Evolutionary conservation across 2,113 vertebrate genomes (phyloP), one percentile per base, ranked within the genome.

Genomic region (Dicerorhinus sumatrensis): DNA sequence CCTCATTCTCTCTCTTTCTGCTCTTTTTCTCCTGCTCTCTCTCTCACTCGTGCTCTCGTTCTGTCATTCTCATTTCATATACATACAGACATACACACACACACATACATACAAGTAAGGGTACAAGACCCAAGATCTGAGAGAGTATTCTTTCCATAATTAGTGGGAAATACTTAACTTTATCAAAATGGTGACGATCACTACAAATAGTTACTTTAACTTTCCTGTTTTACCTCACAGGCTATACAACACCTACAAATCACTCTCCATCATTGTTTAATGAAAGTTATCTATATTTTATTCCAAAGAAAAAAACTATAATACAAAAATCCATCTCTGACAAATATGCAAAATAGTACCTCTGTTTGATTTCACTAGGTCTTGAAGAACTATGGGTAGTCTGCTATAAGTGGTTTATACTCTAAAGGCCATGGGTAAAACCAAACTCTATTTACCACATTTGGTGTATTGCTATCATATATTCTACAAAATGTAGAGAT

Each of bases 141-240:
- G 39, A 65, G 13, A 72, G 11, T 72, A 36, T 33, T 54, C 8
- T 70, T 75, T 76, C 6, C 36, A 36, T 48, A 90, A 89, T 56
- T 39, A 85, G 39, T 73, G 42, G 31, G 39, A 92, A 88, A 85
- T 58, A 94, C 7, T 69, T 75, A 23, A 91, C 33, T 17, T 92
- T 60, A 54, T 39, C 88, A 95, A 96, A 97, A 81, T 63, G 17
- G 89, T 65, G 21, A 82, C 73, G n/a, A 89, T n/a, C 16, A 81
- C 25, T 46, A 39, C 8, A 82, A 82, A 76, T 4, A 76, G 8
- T 46, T 56, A 84, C 58, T 94, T 72, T 70, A 69, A 92, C 76
- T 87, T 87, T 80, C 54, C 13, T 58, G 8, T 60, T 81, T 77
- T 84, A 81, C 23, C 8, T 93, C 79, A 89, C 8, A 67, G 33